Evolutionary conservation across 2,888 invertebrate species (phyloP), one percentile per base, ranked within the genome.

Genomic region (Parasteatoda lunata): DNA sequence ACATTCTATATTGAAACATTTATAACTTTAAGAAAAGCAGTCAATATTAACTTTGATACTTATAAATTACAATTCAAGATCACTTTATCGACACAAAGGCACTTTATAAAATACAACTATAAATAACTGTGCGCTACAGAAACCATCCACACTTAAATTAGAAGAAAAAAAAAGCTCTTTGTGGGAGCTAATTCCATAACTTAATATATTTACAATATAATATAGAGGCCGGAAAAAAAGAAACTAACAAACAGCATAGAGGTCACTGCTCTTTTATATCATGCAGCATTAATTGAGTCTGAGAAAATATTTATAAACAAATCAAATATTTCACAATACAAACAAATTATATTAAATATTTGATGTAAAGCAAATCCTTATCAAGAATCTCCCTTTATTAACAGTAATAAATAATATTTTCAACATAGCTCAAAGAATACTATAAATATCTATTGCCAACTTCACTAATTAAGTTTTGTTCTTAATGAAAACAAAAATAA

Each of bases 11-110:
- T 48, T 48, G 70, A 45, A 70, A 70, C 15, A 76, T 51, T 76
- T 70, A 30, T 64, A 13, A 76, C 8, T 70, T 68, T 70, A 13
- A 59, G 66, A 76, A 45, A 76, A 76, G 76, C 75, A 82, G 69
- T 75, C 76, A 76, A 69, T 70, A 76, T 75, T 68, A 54, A 75
- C 54, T 69, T 69, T 69, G 77, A 79, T 69, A 71, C 68, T 51
- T 66, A 66, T 66, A 81, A 75, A 51, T 48, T 68, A 81, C 73
- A 73, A 75, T 68, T 59, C 49, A 68, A 70, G 69, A 64, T 76
- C 76, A 76, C 66, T 82, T 82, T 76, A 82, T 59, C n/a, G 82
- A 75, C 75, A 75, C 59, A 84, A 84, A 84, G 84, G 84, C 84
- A 84, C 84, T 84, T 84, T 49, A 77, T 59, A 84, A 84, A 84